phyloP scores from a whole-genome alignment of 2,888 invertebrate species.

The Malthinus seriepunctatus region DNA sequence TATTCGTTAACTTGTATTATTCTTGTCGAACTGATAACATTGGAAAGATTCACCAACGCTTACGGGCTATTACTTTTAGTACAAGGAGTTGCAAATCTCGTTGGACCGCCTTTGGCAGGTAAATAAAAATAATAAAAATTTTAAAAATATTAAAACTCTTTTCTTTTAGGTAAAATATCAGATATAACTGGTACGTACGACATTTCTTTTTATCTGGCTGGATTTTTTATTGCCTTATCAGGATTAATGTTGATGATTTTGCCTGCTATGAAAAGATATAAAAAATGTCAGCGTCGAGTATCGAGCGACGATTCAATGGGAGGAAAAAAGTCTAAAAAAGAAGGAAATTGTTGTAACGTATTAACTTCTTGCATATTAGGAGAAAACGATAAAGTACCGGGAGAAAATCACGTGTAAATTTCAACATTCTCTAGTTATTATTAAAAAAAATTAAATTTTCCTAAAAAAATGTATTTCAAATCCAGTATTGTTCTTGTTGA shows the following conservation, averaged over 20 bases:
- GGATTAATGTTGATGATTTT: constrained; percentile 64
- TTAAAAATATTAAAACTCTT: not conserved
- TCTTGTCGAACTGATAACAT: constrained; percentile 84
- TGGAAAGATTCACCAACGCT: constrained; percentile 89
- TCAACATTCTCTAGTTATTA: not conserved
- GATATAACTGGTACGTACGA: constrained; percentile 78
- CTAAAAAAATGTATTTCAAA: constrained; percentile 12
- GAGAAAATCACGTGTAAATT: constrained; percentile 41
- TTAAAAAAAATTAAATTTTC: constrained; percentile 8
- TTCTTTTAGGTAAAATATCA: constrained; percentile 72
- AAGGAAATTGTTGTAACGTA: constrained; percentile 40
- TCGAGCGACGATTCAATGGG: constrained; percentile 41
- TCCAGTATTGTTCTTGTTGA: constrained; percentile 21
- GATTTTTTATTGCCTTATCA: constrained; percentile 76
- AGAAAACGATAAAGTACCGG: constrained; percentile 31
- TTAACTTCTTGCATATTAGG: constrained; percentile 43
- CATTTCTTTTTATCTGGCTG: constrained; percentile 80
- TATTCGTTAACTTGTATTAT: constrained; percentile 91
- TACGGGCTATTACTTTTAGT: constrained; percentile 86
- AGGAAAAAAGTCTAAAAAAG: constrained; percentile 29
- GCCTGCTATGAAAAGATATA: constrained; percentile 48
- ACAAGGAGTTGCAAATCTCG: constrained; percentile 86
- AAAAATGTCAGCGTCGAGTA: constrained; percentile 43
- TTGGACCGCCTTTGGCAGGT: constrained; percentile 92
- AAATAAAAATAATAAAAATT: constrained; percentile 40